Conservation (phyloP, 2,797 vertebrate genomes). For the Thalassophryne amazonica region DNA sequence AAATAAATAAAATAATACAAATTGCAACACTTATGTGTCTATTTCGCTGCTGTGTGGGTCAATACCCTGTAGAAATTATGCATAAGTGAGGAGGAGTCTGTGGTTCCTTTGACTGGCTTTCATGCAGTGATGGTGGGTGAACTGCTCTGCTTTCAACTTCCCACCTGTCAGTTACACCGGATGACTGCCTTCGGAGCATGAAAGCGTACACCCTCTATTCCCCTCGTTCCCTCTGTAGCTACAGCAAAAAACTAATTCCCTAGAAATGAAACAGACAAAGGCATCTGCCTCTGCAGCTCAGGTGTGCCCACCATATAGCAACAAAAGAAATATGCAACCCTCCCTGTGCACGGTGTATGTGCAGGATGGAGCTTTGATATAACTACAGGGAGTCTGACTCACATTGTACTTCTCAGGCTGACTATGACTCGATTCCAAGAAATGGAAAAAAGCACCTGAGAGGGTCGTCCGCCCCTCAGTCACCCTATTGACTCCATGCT, state of each 20-base stretch:
- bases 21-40: too few species aligned
- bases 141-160: conserved; percentile 31
- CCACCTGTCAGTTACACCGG: conserved; percentile 64
- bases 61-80: conserved; percentile 59
- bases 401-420: conserved; percentile 26
- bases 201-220: conserved; percentile 37
- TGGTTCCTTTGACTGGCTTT: conserved; percentile 51
- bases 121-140: conserved; percentile 56
- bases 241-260: conserved; percentile 45
- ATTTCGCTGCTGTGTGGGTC: conserved; percentile 58
- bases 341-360: conserved; percentile 45
- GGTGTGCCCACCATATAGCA: conserved; percentile 44
- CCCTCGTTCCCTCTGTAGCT: conserved; percentile 22
- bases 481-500: conserved; percentile 58
- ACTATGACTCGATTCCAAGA: conserved; percentile 11
- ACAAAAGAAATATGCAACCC: conserved; percentile 42
- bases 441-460: conserved; percentile 13
- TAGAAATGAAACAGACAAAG: conserved; percentile 58
- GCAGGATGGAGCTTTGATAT: conserved; percentile 48
- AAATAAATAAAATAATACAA: too few species aligned
- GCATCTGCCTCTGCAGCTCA: conserved; percentile 30
- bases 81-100: conserved; percentile 30
- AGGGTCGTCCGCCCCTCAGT: conserved; percentile 35
- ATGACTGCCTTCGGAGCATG: conserved; percentile 60
- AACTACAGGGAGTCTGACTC: conserved; percentile 36